Base-by-base conservation (phyloP, 2,888 invertebrate species). In the Neoscelio sp. region DNA sequence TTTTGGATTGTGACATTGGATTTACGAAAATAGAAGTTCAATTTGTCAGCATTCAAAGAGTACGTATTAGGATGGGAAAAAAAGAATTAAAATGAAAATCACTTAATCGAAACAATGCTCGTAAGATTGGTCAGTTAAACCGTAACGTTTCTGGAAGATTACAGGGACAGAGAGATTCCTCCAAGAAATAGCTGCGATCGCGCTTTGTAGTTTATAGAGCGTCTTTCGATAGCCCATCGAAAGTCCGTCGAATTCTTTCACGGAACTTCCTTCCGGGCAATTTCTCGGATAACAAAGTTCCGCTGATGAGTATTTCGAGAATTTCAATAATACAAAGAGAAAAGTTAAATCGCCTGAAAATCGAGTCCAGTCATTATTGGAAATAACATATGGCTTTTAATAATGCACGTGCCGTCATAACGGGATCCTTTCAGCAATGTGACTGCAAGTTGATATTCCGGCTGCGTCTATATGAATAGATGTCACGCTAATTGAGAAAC, bases 401-500 rank as follows among this genome's bases (percentile, higher is more conserved):
- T 64, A 50, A 48, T 35, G 64, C 38, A 23, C 35, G 35, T 62
- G 50, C 50, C 58, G 38, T 20, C 35, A 28, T 40, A 33, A 13
- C 48, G 30, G 20, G 4, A 58, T 23, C 60, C 38, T 50, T 23
- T 44, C 35, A 46, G 52, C 23, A 8, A 62, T 50, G 23, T 35
- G 18, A 42, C 26, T 50, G 48, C 50, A 28, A 62, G 35, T 44
- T 62, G 52, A 46, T 35, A 62, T 42, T 52, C 52, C 46, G 7
- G 38, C 46, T 52, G 33, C 12, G 28, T 26, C 28, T 30, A 30
- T 26, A 33, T 73, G 73, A 71, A 71, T 71, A 40, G 46, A 33
- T 48, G 64, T 64, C 73, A 30, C 28, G n/a, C 56, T 73, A 64
- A 73, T 73, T 54, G 56, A 64, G 46, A 56, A 73, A 56, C 73